Evolutionary conservation across 2,113 vertebrate species (phyloP).

Genomic region (Calyptomena viridis): DNA sequence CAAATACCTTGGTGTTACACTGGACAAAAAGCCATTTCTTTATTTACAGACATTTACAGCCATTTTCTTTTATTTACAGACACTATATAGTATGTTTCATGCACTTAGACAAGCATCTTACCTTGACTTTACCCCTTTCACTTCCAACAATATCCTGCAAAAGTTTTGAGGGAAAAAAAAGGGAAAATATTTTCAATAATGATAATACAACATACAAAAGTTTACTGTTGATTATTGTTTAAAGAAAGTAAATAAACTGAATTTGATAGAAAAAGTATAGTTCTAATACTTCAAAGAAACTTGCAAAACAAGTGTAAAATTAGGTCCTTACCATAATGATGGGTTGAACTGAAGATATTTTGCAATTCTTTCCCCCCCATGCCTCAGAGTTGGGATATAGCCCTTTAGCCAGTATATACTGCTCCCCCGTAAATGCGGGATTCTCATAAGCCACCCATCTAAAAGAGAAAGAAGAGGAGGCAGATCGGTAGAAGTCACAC

Average conservation of each 20-base stretch:
- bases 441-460: constrained; percentile 96
- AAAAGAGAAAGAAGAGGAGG: background rate
- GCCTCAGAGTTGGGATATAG: constrained; percentile 84
- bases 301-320: background rate
- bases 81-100: background rate
- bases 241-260: background rate
- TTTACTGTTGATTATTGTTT: background rate
- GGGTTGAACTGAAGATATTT: constrained; percentile 89
- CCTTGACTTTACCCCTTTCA: constrained; percentile 71
- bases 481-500: background rate
- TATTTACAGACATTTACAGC: too few species aligned
- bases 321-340: constrained; percentile 83
- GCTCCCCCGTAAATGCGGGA: constrained; percentile 88
- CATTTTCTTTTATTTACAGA: too few species aligned
- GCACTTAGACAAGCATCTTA: constrained; percentile 44
- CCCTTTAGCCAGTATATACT: constrained; percentile 90
- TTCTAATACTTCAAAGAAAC: background rate
- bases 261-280: background rate
- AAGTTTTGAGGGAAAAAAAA: background rate
- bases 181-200: background rate
- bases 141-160: constrained; percentile 73
- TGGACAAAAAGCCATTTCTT: background rate
- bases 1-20: background rate
- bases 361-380: constrained; percentile 85
- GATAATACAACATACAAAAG: background rate